These are phyloP conservation scores for Tetheella fluctuosa DNA, from an alignment of 2,888 invertebrate species.

Conservation along the genomic window DNA sequence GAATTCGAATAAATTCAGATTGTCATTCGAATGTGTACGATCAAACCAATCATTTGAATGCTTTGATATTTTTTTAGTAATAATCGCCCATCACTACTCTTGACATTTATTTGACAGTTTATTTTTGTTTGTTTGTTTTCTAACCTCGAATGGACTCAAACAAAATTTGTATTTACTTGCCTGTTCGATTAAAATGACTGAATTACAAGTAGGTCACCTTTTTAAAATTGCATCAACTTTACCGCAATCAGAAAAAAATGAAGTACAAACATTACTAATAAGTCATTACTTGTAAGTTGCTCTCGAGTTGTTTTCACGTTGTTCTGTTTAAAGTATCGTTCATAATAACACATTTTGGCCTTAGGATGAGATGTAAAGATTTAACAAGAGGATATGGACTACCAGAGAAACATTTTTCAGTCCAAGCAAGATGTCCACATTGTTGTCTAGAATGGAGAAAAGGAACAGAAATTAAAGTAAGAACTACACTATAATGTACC, in stretches of 20 bases:
- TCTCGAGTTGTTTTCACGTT: background rate
- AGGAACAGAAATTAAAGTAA: conserved; percentile 55
- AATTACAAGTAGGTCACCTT: conserved; percentile 61
- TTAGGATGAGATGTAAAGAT: conserved; percentile 68
- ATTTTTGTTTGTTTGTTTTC: too few relatives aligned
- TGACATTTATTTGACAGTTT: too few relatives aligned
- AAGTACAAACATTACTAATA: conserved; percentile 47
- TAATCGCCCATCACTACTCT: too few relatives aligned
- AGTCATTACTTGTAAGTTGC: conserved; percentile 71
- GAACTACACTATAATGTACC: conserved; percentile 9
- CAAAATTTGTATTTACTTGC: background rate
- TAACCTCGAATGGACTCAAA: too few relatives aligned
- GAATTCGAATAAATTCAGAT: too few relatives aligned
- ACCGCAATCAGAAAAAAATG: conserved; percentile 34
- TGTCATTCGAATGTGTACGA: too few relatives aligned
- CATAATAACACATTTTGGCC: conserved; percentile 20
- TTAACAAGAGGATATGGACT: conserved; percentile 59
- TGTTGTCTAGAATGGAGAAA: conserved; percentile 69
- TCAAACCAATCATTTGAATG: too few relatives aligned
- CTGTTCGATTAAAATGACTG: conserved; percentile 57
- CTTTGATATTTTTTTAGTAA: too few relatives aligned
- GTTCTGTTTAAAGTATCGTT: too few relatives aligned
- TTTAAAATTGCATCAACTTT: conserved; percentile 56
- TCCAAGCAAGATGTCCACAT: conserved; percentile 57
- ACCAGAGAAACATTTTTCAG: conserved; percentile 65